phyloP scores from a whole-genome alignment of 2,888 invertebrate genomes.

The Loripinus fragilis region DNA sequence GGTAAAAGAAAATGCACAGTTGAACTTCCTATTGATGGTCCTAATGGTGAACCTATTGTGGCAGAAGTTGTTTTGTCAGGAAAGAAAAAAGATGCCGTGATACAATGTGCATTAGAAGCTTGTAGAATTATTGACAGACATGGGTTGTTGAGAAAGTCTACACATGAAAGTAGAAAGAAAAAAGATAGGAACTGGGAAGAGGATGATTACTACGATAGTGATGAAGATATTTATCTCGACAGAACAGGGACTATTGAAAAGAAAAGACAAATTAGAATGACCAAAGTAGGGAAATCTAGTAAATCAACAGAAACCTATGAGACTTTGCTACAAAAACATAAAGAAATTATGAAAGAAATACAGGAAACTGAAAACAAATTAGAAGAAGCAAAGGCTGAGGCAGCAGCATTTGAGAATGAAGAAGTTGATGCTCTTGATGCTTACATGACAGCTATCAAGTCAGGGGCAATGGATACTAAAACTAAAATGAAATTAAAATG shows the following conservation, averaged over 20 bases:
- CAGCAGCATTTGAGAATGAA: constrained; percentile 77
- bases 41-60: constrained; percentile 89
- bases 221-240: constrained; percentile 98
- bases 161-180: constrained; percentile 89
- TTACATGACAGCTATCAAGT: constrained; percentile 88
- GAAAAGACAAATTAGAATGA: constrained; percentile 92
- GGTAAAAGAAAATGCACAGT: constrained; percentile 92
- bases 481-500: constrained; percentile 83
- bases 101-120: constrained; percentile 97
- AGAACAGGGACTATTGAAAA: constrained; percentile 96
- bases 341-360: constrained; percentile 85
- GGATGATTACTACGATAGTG: constrained; percentile 96
- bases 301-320: constrained; percentile 85
- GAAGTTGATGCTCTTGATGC: constrained; percentile 92
- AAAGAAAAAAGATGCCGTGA: constrained; percentile 96
- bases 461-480: constrained; percentile 83
- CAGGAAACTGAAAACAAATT: constrained; percentile 86
- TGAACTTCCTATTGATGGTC: constrained; percentile 91
- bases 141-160: constrained; percentile 93
- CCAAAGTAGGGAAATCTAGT: constrained; percentile 84
- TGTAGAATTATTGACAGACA: constrained; percentile 95
- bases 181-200: constrained; percentile 90
- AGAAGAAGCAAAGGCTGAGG: constrained; percentile 78
- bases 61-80: constrained; percentile 95
- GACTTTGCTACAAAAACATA: constrained; percentile 87